These are phyloP conservation scores for Coboldia fuscipes DNA, from an alignment of 1,140 invertebrate species.

Conservation along the genomic window DNA sequence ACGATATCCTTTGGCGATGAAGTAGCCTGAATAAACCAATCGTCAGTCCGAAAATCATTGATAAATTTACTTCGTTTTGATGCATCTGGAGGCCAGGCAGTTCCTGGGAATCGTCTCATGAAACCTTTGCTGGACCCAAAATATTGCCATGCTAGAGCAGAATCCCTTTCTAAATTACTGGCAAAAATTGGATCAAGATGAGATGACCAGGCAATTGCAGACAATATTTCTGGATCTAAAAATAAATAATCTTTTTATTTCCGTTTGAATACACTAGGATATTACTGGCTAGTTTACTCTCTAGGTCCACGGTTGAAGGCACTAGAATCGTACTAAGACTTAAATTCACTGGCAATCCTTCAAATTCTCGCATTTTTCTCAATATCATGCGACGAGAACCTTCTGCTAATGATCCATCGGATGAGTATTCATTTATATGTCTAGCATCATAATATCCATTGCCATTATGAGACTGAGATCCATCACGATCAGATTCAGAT, in stretches of 20 bases:
- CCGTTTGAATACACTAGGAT: neutral
- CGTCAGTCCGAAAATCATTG: slow-evolving; percentile 68
- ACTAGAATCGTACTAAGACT: slow-evolving; percentile 74
- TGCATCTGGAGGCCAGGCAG: slow-evolving; percentile 48
- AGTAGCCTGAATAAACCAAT: slow-evolving; percentile 90
- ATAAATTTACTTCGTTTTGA: slow-evolving; percentile 41
- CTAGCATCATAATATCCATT: slow-evolving; percentile 44
- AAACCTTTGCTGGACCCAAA: slow-evolving; percentile 85
- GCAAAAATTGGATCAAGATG: slow-evolving; percentile 75
- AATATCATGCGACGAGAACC: slow-evolving; percentile 42
- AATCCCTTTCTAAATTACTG: slow-evolving; percentile 81
- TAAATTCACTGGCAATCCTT: slow-evolving; percentile 64
- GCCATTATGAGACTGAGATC: slow-evolving; percentile 23
- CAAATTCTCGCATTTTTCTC: slow-evolving; percentile 51
- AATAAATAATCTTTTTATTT: slow-evolving; percentile 1
- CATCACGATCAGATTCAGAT: slow-evolving; percentile 27
- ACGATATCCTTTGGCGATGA: slow-evolving; percentile 89
- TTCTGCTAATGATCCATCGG: slow-evolving; percentile 40
- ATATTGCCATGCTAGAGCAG: slow-evolving; percentile 87
- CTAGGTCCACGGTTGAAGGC: slow-evolving; percentile 52
- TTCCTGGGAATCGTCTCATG: slow-evolving; percentile 78
- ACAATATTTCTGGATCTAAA: slow-evolving; percentile 54
- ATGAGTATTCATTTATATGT: slow-evolving; percentile 44
- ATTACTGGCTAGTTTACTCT: too few relatives aligned
- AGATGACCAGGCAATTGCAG: slow-evolving; percentile 82